A percentile compares a stretch with the other conserved stretches of the same genome.
phyloP scores from a whole-genome alignment of 1,140 invertebrate species.

The silkworm (Bombyx mori) region DNA sequence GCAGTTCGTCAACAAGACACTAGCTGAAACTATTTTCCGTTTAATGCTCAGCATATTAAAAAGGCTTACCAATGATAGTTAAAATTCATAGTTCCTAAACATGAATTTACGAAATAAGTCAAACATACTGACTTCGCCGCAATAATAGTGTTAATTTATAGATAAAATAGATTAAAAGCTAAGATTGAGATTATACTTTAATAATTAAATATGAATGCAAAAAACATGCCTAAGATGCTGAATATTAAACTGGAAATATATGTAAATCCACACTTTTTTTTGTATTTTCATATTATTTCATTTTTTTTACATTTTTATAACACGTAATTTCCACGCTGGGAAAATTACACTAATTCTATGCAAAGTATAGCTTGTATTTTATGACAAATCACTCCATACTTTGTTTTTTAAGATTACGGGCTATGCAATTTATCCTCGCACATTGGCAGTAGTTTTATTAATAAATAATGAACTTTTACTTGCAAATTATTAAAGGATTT shows the following conservation, averaged over 20 bases:
- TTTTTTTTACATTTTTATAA: constrained; percentile 48
- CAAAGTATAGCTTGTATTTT: constrained; percentile 88
- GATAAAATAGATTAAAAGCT: constrained; percentile 66
- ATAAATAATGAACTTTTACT: constrained; percentile 6
- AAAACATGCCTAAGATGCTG: constrained; percentile 67
- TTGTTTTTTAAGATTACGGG: constrained; percentile 65
- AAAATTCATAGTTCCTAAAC: constrained; percentile 22
- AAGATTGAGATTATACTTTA: constrained; percentile 39
- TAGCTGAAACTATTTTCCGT: constrained; percentile 69
- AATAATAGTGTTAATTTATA: constrained; percentile 40
- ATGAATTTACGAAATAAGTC: constrained; percentile 1
- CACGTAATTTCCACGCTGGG: constrained; percentile 73
- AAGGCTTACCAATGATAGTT: constrained; percentile 44
- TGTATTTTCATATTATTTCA: constrained; percentile 48
- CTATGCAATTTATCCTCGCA: constrained; percentile 68
- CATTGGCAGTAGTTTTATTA: constrained; percentile 57
- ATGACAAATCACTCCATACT: constrained; percentile 69
- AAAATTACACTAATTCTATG: constrained; percentile 91
- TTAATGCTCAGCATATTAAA: constrained; percentile 69
- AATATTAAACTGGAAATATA: constrained; percentile 70
- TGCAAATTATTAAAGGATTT: too few species aligned
- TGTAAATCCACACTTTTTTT: constrained; percentile 33
- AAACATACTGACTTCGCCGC: constrained; percentile 24
- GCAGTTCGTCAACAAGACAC: constrained; percentile 63
- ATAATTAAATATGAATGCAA: constrained; percentile 60